phyloP scores from a whole-genome alignment of 2,888 invertebrate species.

The Agrotis exclamationis region DNA sequence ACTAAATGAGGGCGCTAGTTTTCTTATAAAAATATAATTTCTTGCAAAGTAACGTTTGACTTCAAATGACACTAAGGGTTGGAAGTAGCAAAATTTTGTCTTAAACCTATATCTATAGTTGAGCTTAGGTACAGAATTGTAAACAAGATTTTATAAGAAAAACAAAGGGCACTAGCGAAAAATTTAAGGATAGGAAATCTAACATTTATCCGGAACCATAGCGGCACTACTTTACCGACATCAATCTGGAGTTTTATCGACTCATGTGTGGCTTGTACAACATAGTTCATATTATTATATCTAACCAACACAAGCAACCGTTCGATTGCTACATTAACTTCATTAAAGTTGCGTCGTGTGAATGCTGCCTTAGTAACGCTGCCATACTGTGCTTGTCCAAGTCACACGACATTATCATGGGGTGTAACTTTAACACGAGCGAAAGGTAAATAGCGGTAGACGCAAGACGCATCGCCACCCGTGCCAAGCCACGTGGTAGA shows the following conservation, averaged over 20 bases:
- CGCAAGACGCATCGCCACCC: neutral
- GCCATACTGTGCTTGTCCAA: conserved; percentile 18
- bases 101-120: conserved; percentile 63
- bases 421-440: neutral
- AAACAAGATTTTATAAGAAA: conserved; percentile 7
- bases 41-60: conserved; percentile 48
- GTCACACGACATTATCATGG: neutral
- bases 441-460: neutral
- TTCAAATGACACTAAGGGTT: conserved; percentile 23
- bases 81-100: conserved; percentile 42
- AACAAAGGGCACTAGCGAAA: conserved; percentile 20
- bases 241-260: conserved; percentile 46
- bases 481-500: neutral
- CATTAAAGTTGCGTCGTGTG: conserved; percentile 29
- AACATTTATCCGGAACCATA: conserved; percentile 13
- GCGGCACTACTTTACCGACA: conserved; percentile 1
- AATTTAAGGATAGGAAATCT: conserved; percentile 12
- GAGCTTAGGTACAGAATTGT: conserved; percentile 34
- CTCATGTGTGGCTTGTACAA: conserved; percentile 25
- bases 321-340: conserved; percentile 14
- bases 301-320: conserved; percentile 30
- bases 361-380: conserved; percentile 44
- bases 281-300: conserved; percentile 24
- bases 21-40: conserved; percentile 55
- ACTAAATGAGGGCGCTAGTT: conserved; percentile 25